A percentile compares a stretch with the other conserved stretches of the same genome.
These are phyloP conservation scores for Achroia grisella DNA, from an alignment of 1,140 invertebrate species.

Conservation along the genomic window DNA sequence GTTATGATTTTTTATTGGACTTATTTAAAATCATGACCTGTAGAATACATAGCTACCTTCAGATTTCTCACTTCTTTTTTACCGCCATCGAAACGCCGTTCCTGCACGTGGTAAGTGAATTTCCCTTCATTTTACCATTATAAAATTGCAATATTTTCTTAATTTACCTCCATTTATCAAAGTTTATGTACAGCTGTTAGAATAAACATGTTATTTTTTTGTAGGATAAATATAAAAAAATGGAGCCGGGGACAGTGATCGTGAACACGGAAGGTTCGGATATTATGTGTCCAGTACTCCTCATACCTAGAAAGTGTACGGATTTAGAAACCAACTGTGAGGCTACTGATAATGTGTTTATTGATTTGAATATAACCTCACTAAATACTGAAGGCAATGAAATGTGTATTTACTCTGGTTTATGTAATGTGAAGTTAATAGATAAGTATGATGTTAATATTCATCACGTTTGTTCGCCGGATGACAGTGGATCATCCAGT, in stretches of 20 bases:
- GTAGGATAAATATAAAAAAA: conserved; percentile 21
- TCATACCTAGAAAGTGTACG: conserved; percentile 47
- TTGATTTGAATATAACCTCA: conserved; percentile 47
- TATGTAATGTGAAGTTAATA: conserved; percentile 49
- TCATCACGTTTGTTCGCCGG: conserved; percentile 6
- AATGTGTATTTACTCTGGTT: conserved; percentile 43
- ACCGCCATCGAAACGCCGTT: conserved; percentile 26
- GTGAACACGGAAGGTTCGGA: conserved; percentile 23
- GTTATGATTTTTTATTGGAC: too few relatives aligned
- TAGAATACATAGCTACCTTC: conserved; percentile 10
- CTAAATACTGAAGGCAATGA: conserved; percentile 41
- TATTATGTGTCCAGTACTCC: conserved; percentile 33
- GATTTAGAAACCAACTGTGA: conserved; percentile 41
- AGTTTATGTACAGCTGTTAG: conserved; percentile 7
- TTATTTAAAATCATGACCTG: too few relatives aligned
- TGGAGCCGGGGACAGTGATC: conserved; percentile 22
- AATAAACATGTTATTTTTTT: conserved; percentile 21
- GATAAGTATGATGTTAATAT: conserved; percentile 37
- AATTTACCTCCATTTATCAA: conserved; percentile 38
- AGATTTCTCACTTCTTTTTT: conserved; percentile 10
- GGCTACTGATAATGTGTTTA: conserved; percentile 38
- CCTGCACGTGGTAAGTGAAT: conserved; percentile 41
- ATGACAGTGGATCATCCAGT: conserved; percentile 6
- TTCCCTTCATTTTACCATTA: conserved; percentile 22
- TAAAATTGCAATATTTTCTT: conserved; percentile 26